Percentiles rank a stretch among this genome's conserved stretches.
These are phyloP conservation scores for Manis pentadactyla DNA, from an alignment of 2,797 vertebrate species.

Conservation along the genomic window DNA sequence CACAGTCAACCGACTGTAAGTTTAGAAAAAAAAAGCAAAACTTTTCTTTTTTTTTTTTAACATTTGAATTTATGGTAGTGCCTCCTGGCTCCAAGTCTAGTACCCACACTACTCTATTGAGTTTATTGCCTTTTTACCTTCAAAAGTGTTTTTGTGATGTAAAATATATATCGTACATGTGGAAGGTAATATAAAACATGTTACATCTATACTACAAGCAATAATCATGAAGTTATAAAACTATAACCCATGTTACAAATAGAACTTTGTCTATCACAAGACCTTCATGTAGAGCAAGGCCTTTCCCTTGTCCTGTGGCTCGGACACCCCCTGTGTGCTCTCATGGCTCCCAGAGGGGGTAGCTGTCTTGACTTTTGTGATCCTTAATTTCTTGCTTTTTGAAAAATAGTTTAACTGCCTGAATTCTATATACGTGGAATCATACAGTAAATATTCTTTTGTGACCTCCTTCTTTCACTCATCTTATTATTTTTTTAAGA, in stretches of 20 bases:
- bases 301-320: neutral
- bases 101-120: neutral
- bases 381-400: neutral
- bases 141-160: neutral
- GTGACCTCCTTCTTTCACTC: neutral
- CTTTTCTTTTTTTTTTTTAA: neutral
- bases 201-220: neutral
- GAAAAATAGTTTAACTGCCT: neutral
- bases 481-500: neutral
- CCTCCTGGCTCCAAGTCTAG: neutral
- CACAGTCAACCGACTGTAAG: neutral
- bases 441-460: neutral
- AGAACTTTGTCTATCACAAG: neutral
- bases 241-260: neutral
- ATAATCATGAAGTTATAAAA: neutral
- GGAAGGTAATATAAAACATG: neutral
- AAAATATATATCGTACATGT: neutral
- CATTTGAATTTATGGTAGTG: neutral
- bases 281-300: neutral
- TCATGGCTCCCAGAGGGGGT: neutral
- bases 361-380: neutral
- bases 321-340: neutral
- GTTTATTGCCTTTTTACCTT: neutral
- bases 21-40: neutral
- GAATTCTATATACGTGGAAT: neutral